These are phyloP conservation scores for Pandemis cinnamomeana DNA, from an alignment of 2,888 invertebrate genomes.

Conservation along the genomic window DNA sequence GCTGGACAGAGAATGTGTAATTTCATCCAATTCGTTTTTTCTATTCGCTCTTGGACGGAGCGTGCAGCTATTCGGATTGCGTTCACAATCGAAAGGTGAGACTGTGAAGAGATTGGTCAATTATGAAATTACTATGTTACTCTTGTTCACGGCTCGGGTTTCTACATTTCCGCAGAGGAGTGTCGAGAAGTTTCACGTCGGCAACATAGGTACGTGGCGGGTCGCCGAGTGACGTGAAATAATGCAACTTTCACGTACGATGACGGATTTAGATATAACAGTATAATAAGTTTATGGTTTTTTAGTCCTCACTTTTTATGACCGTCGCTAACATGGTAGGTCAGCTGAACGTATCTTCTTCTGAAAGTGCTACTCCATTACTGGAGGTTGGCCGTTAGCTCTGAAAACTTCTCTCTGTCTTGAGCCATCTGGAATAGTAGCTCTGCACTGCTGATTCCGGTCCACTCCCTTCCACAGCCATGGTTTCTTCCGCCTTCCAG, in stretches of 20 bases:
- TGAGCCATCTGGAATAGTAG: too few species aligned
- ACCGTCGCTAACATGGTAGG: not conserved
- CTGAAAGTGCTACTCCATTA: too few species aligned
- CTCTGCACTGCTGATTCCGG: too few species aligned
- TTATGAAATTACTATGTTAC: slow-evolving; percentile 50
- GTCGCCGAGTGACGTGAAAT: slow-evolving; percentile 34
- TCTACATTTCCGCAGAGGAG: slow-evolving; percentile 47
- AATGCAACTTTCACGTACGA: slow-evolving; percentile 34
- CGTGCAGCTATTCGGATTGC: slow-evolving; percentile 47
- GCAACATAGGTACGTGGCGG: slow-evolving; percentile 31
- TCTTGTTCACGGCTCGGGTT: slow-evolving; percentile 51
- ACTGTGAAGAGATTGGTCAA: slow-evolving; percentile 51
- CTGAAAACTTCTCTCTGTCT: too few species aligned
- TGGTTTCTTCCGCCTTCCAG: too few species aligned
- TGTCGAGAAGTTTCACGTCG: slow-evolving; percentile 36
- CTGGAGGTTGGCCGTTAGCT: too few species aligned
- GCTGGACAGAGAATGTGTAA: slow-evolving; percentile 65
- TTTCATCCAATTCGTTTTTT: slow-evolving; percentile 71
- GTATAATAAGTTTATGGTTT: slow-evolving; percentile 9
- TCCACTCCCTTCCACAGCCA: too few species aligned
- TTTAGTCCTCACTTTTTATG: not conserved
- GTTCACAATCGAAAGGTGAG: slow-evolving; percentile 49
- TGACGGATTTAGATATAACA: slow-evolving; percentile 31
- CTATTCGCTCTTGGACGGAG: slow-evolving; percentile 44
- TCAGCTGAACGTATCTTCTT: too few species aligned